phyloP scores from a whole-genome alignment of 2,888 invertebrate species.

The Creontiades dilutus region DNA sequence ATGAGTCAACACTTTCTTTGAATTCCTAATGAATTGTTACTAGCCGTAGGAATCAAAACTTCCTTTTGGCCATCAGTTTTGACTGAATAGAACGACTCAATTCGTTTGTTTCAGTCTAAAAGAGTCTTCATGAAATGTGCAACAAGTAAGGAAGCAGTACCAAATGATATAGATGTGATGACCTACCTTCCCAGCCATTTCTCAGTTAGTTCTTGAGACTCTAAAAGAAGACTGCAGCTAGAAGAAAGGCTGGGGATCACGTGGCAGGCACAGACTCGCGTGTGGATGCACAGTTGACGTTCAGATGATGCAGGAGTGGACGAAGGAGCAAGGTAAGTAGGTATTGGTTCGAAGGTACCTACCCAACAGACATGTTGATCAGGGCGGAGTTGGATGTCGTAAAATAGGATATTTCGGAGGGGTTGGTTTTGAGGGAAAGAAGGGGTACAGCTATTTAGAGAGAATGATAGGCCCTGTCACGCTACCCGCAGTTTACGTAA shows the following conservation, averaged over 20 bases:
- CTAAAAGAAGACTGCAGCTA: neutral
- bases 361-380: neutral
- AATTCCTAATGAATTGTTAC: no score
- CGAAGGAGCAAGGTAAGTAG: neutral
- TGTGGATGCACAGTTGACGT: slow-evolving; percentile 7
- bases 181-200: slow-evolving; percentile 53
- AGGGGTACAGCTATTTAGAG: slow-evolving; percentile 18
- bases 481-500: slow-evolving; percentile 60
- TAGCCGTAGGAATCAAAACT: no score
- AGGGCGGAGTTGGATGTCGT: neutral
- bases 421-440: neutral
- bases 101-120: no score
- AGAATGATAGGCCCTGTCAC: slow-evolving; percentile 47
- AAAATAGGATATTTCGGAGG: slow-evolving; percentile 27
- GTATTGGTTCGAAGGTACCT: neutral
- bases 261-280: slow-evolving; percentile 42
- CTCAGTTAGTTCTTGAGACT: neutral
- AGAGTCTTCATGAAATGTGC: no score
- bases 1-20: no score
- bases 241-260: neutral
- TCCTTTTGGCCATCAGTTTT: no score
- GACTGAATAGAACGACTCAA: no score
- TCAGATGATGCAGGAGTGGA: neutral
- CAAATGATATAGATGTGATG: neutral
- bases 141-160: neutral